Evolutionary conservation across 2,113 vertebrate species (phyloP), one percentile per base, ranked within the genome.

Genomic region (Strix uralensis): DNA sequence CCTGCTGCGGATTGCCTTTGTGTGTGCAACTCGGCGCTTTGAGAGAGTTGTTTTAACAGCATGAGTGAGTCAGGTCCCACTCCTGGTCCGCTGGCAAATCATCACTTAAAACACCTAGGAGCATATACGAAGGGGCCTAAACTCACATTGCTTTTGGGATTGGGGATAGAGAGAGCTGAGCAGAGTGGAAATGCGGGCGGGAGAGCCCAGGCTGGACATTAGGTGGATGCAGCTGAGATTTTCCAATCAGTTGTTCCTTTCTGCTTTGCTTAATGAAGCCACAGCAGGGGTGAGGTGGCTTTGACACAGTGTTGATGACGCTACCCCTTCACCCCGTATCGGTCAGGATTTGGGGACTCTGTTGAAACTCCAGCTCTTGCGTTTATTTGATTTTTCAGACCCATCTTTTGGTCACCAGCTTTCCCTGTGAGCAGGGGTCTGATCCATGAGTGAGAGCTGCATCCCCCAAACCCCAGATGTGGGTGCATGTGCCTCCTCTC

Each of bases 281-380:
- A 7, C 66, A 32, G 18, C 40, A 44, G 58, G 62, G 32, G 7
- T 0, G 2, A 66, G 30, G 30, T 1, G 19, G 34, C 27, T 85
- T 25, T 36, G 66, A 25, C 1, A 1, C 13, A 11, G 69, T 25
- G 1, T 32, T 51, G 70, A 2, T 17, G 81, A 21, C 9, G n/a
- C 25, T 84, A 13, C 57, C n/a, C 0, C 9, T 47, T n/a, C n/a
- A 26, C 5, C 30, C 18, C 4, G 0, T 2, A 11, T 1, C 18
- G 36, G 34, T 5, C 74, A 11, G 58, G 16, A 5, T 19, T 0
- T 27, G 70, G 21, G 34, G 16, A 18, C n/a, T 38, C 65, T 25
- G 1, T n/a, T 47, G 70, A 30, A 61, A 71, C 66, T 71, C 42
- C 74, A 34, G 11, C 4, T 21, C 12, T 20, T 54, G 54, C 14